Percentiles rank a stretch among this genome's conserved stretches.
Evolutionary conservation across 2,113 vertebrate species (phyloP).

Genomic region (Rafetus swinhoei): DNA sequence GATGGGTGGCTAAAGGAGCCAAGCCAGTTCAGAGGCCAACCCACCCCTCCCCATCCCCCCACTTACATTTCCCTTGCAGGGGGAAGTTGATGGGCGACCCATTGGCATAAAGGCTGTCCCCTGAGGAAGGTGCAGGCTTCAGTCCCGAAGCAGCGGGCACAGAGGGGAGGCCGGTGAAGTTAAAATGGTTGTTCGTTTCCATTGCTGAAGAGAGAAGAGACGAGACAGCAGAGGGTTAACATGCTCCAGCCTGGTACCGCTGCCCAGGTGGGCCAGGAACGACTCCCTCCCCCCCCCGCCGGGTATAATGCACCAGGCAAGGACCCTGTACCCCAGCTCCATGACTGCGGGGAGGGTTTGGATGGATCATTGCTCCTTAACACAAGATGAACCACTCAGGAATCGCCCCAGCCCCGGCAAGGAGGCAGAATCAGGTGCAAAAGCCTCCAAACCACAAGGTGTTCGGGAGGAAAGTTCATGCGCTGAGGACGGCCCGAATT

Average conservation of each 20-base stretch:
- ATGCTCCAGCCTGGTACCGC: background rate
- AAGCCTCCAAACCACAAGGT: background rate
- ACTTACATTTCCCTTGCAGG: constrained; percentile 94
- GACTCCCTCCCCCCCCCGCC: background rate
- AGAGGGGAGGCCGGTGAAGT: constrained; percentile 90
- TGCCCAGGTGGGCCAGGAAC: background rate
- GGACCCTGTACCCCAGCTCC: background rate
- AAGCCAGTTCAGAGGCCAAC: background rate
- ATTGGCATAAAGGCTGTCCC: constrained; percentile 92
- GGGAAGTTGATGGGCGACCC: constrained; percentile 91
- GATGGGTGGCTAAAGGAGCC: background rate
- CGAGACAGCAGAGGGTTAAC: constrained; percentile 7
- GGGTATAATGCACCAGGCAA: too few species aligned
- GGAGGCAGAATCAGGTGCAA: background rate
- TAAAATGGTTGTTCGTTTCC: constrained; percentile 95
- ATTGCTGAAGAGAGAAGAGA: constrained; percentile 78
- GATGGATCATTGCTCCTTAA: background rate
- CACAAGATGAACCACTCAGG: background rate
- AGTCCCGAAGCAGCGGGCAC: constrained; percentile 93
- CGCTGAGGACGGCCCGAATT: background rate
- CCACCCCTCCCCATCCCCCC: accelerated
- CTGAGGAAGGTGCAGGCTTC: constrained; percentile 91
- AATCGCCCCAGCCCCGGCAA: too few species aligned
- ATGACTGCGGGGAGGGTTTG: background rate
- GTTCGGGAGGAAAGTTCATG: background rate